Evolutionary conservation across 2,797 vertebrate species (phyloP).

Genomic region (Arvicola amphibius): DNA sequence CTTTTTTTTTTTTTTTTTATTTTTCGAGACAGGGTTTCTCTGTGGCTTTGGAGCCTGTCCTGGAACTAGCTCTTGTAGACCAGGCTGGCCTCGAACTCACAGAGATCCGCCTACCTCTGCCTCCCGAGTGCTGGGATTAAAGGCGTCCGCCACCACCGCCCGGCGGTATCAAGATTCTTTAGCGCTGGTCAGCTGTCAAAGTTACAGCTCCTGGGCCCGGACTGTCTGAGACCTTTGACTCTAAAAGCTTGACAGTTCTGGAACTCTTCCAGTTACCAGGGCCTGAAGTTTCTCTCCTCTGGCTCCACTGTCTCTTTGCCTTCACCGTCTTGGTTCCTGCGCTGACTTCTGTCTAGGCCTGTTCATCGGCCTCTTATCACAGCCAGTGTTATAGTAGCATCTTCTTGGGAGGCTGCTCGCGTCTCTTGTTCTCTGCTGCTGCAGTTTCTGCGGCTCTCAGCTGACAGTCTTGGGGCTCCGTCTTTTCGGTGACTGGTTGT

Average conservation of each 20-base stretch:
- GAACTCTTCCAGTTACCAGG: not conserved
- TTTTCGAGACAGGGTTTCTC: too few species aligned
- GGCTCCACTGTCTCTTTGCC: not conserved
- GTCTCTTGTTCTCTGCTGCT: not conserved
- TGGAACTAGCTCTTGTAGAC: too few species aligned
- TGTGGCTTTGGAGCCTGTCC: too few species aligned
- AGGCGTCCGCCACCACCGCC: too few species aligned
- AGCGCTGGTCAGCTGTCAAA: not conserved
- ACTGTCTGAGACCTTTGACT: not conserved
- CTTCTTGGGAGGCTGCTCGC: not conserved
- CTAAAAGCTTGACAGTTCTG: not conserved
- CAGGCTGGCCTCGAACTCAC: too few species aligned
- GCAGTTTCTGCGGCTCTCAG: not conserved
- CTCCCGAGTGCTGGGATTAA: too few species aligned
- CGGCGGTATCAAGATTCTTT: not conserved
- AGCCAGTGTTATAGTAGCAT: not conserved
- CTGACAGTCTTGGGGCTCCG: not conserved
- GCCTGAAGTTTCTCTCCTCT: not conserved
- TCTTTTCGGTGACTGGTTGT: not conserved
- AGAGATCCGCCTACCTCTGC: too few species aligned
- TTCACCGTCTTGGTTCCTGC: not conserved
- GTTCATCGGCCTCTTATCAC: not conserved
- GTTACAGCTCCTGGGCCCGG: not conserved
- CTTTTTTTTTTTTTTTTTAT: too few species aligned
- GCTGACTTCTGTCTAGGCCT: not conserved